phyloP scores from a whole-genome alignment of 2,113 vertebrate species.

The Myotis brandtii region DNA sequence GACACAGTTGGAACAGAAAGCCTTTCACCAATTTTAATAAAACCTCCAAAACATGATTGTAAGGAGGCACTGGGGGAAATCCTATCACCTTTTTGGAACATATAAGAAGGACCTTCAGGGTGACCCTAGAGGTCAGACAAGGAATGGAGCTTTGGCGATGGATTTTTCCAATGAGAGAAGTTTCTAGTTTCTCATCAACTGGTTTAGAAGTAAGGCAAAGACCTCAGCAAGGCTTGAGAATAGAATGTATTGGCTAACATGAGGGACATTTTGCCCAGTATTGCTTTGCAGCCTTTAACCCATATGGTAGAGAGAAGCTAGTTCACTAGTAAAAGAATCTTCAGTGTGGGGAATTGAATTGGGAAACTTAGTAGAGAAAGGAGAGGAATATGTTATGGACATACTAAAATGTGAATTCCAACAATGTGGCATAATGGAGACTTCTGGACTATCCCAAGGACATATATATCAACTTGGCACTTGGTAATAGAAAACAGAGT shows the following conservation, averaged over 20 bases:
- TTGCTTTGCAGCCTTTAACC: not conserved
- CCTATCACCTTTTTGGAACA: constrained; percentile 26
- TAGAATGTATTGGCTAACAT: not conserved
- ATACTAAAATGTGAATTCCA: not conserved
- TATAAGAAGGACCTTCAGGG: constrained; percentile 19
- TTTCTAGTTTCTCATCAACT: not conserved
- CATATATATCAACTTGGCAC: not conserved
- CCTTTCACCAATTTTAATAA: constrained; percentile 78
- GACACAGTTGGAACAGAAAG: constrained; percentile 53
- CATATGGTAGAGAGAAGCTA: not conserved
- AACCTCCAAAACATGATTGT: constrained; percentile 38
- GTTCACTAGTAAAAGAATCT: not conserved
- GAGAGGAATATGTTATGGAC: not conserved
- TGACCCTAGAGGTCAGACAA: not conserved
- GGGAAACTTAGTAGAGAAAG: not conserved
- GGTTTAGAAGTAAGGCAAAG: constrained; percentile 3
- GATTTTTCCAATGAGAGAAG: not conserved
- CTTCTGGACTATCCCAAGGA: not conserved
- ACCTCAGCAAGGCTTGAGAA: not conserved
- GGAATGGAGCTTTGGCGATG: not conserved
- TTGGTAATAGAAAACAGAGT: constrained; percentile 10
- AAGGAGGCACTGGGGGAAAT: constrained; percentile 11
- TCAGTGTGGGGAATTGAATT: not conserved
- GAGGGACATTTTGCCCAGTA: not conserved
- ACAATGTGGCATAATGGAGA: not conserved